Conservation (phyloP, 2,797 vertebrate species). For the Argentina silus region DNA sequence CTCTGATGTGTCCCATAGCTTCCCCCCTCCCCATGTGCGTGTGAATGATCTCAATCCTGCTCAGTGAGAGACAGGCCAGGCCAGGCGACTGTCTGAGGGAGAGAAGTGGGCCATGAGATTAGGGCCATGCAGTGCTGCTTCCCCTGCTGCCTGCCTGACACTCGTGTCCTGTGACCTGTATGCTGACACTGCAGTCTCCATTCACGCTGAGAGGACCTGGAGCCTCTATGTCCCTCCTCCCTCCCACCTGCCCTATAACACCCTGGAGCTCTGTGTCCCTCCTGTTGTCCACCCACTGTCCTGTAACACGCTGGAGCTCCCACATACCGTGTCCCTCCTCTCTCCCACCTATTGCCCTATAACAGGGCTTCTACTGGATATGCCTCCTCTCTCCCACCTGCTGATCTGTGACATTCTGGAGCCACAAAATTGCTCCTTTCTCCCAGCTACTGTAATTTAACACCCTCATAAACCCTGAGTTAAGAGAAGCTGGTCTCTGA, state of each 20-base stretch:
- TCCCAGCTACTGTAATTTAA: no score
- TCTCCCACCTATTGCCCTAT: not conserved
- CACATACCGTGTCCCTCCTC: not conserved
- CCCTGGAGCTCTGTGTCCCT: not conserved
- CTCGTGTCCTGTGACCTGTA: conserved; percentile 44
- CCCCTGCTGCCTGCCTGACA: conserved; percentile 38
- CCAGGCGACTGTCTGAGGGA: conserved; percentile 29
- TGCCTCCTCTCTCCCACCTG: no score
- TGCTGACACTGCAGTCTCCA: conserved; percentile 52
- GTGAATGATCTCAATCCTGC: conserved; percentile 14
- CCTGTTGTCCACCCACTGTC: not conserved
- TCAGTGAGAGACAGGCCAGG: conserved; percentile 1
- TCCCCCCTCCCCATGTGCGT: not conserved
- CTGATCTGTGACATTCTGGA: no score
- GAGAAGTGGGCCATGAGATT: conserved; percentile 18
- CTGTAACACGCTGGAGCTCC: not conserved
- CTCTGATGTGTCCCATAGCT: not conserved
- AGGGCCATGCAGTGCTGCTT: conserved; percentile 21
- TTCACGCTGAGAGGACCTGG: conserved; percentile 59
- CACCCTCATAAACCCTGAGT: no score
- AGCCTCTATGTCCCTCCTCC: not conserved
- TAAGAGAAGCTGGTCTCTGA: no score
- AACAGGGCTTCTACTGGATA: not conserved
- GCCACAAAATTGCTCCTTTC: no score
- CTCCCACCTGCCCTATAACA: not conserved